These are phyloP conservation scores for Aythya baeri DNA, from an alignment of 2,113 vertebrate species.

Conservation along the genomic window DNA sequence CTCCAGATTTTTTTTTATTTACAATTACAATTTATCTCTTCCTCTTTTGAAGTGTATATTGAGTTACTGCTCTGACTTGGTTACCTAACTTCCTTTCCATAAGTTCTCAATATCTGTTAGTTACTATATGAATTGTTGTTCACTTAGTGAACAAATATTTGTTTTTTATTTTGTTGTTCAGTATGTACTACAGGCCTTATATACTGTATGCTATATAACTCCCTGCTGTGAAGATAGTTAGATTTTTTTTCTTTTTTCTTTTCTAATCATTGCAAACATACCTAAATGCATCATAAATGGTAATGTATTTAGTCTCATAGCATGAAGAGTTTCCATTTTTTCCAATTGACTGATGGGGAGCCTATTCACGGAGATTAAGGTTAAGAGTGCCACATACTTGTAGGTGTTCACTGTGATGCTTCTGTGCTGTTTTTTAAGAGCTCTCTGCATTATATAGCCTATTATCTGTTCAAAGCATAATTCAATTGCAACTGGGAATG, in stretches of 20 bases:
- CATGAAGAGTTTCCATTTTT: not conserved
- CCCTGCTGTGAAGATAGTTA: not conserved
- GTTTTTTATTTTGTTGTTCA: not conserved
- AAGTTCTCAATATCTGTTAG: not conserved
- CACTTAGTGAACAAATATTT: not conserved
- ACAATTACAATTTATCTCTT: not conserved
- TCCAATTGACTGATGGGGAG: not conserved
- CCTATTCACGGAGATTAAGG: not conserved
- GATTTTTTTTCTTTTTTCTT: not conserved
- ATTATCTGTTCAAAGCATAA: not conserved
- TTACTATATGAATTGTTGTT: not conserved
- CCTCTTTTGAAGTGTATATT: accelerated
- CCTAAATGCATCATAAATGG: not conserved
- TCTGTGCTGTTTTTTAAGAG: not conserved
- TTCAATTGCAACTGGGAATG: not conserved
- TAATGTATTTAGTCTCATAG: not conserved
- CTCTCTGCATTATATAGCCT: not conserved
- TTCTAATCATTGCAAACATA: not conserved
- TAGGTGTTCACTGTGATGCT: not conserved
- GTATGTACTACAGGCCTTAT: not conserved
- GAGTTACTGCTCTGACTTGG: not conserved
- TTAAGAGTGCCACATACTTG: not conserved
- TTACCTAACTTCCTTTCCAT: not conserved
- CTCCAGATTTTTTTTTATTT: not conserved
- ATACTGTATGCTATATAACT: not conserved